Conservation (phyloP, 2,113 vertebrate genomes). For the pig (Sus scrofa) region DNA sequence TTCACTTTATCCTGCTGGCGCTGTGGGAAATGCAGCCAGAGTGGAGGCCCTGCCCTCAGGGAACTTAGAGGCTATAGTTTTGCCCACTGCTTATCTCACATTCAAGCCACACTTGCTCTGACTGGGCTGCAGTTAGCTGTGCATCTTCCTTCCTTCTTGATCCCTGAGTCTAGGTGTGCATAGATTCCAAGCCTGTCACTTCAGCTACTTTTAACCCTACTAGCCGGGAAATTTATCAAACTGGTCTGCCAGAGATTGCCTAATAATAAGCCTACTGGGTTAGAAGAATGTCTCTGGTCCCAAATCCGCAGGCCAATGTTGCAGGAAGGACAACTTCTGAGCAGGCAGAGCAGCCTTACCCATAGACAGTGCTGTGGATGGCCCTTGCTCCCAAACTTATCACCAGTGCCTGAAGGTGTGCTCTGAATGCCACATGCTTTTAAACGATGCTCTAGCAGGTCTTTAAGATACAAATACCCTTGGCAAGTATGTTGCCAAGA, state of each 20-base stretch:
- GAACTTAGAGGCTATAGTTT: neutral
- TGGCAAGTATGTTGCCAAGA: neutral
- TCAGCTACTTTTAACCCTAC: slow-evolving; percentile 28
- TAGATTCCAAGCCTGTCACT: neutral
- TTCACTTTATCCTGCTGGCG: neutral
- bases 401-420: neutral
- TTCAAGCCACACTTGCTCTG: neutral
- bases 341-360: neutral
- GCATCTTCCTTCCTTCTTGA: neutral
- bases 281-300: neutral
- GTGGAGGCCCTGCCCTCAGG: neutral
- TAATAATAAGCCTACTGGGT: slow-evolving; percentile 13
- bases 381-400: neutral
- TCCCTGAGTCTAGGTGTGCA: neutral
- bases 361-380: neutral
- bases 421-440: neutral
- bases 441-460: neutral
- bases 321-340: neutral
- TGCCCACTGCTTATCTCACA: neutral
- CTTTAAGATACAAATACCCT: slow-evolving; percentile 45
- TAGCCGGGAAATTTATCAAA: slow-evolving; percentile 55
- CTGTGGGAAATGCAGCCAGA: neutral
- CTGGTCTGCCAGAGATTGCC: neutral
- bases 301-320: neutral
- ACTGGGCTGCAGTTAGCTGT: neutral